phyloP scores from a whole-genome alignment of 2,888 invertebrate genomes.

The Protophormia terraenovae region DNA sequence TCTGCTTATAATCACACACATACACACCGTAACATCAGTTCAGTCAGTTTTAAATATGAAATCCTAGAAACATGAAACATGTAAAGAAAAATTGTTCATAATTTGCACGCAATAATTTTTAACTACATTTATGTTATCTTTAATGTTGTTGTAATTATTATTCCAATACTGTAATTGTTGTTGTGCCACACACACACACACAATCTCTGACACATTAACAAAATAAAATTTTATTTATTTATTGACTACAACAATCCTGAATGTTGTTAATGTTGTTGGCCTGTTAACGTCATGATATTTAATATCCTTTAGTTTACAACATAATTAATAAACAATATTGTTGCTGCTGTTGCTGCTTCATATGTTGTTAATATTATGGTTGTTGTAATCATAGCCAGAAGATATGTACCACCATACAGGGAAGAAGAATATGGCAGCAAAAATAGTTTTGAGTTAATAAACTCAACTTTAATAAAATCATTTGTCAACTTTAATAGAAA shows the following conservation, averaged over 20 bases:
- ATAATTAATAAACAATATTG: slow-evolving; percentile 65
- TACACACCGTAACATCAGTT: not conserved
- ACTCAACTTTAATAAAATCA: slow-evolving; percentile 68
- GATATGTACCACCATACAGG: slow-evolving; percentile 11
- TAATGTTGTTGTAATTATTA: not conserved
- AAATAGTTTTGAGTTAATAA: slow-evolving; percentile 66
- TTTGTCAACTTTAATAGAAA: slow-evolving; percentile 67
- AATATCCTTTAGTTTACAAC: slow-evolving; percentile 68
- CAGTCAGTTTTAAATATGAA: not conserved
- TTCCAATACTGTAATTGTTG: not conserved
- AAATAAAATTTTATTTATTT: slow-evolving; percentile 46
- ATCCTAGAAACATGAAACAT: not conserved
- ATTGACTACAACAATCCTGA: slow-evolving; percentile 54
- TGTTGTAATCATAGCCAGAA: slow-evolving; percentile 7
- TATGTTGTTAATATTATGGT: not conserved
- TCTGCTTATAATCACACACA: too few species aligned
- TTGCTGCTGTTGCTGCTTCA: not conserved
- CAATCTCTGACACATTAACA: not conserved
- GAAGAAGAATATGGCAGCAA: slow-evolving; percentile 35
- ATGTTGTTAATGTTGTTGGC: slow-evolving; percentile 61
- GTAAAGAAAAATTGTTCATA: not conserved
- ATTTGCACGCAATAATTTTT: slow-evolving; percentile 52
- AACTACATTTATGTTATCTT: not conserved
- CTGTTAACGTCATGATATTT: slow-evolving; percentile 66
- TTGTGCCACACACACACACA: slow-evolving; percentile 36